Percentiles rank a stretch among this genome's conserved stretches.
These are phyloP conservation scores for Oligia strigilis DNA, from an alignment of 2,888 invertebrate genomes.

Conservation along the genomic window DNA sequence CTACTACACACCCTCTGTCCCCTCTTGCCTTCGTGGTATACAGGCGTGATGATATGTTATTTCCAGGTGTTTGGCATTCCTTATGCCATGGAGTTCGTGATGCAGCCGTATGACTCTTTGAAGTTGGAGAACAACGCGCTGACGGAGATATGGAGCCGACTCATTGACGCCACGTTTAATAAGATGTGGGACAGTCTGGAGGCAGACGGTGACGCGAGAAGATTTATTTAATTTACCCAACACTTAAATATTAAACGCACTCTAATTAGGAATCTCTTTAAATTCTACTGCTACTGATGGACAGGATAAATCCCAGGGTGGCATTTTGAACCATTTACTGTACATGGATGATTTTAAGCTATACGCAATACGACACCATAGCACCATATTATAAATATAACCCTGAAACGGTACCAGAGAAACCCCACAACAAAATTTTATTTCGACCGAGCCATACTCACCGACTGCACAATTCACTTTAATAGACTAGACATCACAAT, in stretches of 20 bases:
- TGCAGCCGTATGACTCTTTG: constrained; percentile 76
- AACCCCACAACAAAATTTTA: too few species aligned
- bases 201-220: constrained; percentile 18
- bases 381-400: too few species aligned
- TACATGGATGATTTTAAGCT: too few species aligned
- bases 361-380: too few species aligned
- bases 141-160: constrained; percentile 76
- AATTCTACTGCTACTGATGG: too few species aligned
- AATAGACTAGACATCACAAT: too few species aligned
- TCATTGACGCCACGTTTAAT: constrained; percentile 77
- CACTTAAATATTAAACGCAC: not conserved
- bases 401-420: too few species aligned
- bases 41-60: not conserved
- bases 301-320: too few species aligned
- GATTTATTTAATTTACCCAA: not conserved
- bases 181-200: constrained; percentile 71
- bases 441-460: too few species aligned
- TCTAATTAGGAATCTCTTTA: too few species aligned
- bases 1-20: not conserved
- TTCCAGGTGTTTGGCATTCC: constrained; percentile 84
- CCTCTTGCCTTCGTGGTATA: not conserved
- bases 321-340: too few species aligned
- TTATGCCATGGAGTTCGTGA: constrained; percentile 82
- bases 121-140: constrained; percentile 58
- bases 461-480: too few species aligned